These are phyloP conservation scores for Pica pica DNA, from an alignment of 2,113 vertebrate genomes.

Conservation along the genomic window DNA sequence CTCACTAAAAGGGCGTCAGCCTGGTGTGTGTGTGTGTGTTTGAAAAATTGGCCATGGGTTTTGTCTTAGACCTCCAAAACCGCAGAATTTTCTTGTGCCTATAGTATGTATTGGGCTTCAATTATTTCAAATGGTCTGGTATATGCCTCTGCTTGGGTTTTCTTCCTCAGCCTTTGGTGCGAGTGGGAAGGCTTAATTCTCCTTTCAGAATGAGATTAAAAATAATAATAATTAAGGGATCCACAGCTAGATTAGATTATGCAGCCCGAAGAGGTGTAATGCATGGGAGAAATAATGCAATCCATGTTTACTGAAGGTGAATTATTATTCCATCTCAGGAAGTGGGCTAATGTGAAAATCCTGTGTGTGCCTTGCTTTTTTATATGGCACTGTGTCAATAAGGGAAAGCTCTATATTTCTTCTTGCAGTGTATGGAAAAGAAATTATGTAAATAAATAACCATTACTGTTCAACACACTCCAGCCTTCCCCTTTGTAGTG, in stretches of 20 bases:
- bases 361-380: constrained; percentile 56
- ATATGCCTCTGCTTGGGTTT: background rate
- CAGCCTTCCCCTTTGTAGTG: constrained; percentile 62
- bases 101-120: background rate
- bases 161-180: background rate
- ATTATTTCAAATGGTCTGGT: background rate
- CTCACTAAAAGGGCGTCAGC: background rate
- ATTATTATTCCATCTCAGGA: constrained; percentile 52
- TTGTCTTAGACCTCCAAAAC: background rate
- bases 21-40: background rate
- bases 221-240: constrained; percentile 24
- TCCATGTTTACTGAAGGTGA: constrained; percentile 15
- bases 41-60: background rate
- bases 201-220: background rate
- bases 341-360: constrained; percentile 58
- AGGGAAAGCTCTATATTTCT: constrained; percentile 70
- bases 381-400: constrained; percentile 68
- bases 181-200: background rate
- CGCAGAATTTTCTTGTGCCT: background rate
- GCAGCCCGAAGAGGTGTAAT: background rate
- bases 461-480: constrained; percentile 69
- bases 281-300: background rate
- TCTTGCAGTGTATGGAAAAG: constrained; percentile 65
- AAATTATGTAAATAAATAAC: constrained; percentile 83
- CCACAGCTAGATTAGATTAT: background rate